Evolutionary conservation across 2,797 vertebrate genomes (phyloP), one percentile per base, ranked within the genome.

Genomic region (Rhynchotus rufescens): DNA sequence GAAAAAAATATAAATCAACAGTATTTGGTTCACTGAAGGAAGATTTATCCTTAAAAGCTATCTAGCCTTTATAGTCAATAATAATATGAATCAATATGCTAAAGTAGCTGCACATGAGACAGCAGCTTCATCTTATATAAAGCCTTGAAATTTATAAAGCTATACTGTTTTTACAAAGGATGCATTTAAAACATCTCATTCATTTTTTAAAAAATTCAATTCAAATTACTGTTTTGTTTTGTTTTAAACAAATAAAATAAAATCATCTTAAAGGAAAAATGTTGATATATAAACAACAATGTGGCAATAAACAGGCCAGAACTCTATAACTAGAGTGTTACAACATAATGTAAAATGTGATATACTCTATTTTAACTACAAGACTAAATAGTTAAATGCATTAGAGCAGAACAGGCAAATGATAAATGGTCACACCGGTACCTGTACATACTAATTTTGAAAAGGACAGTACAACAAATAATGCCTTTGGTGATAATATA

Each of bases 371-470:
- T 90, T 78, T 72, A 32, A 25, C 25, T 89, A 32, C 49, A 34
- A 67, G 74, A 67, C 15, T 83, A 80, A 71, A 62, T 22, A 89
- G 81, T 89, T 89, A 90, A 94, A 79, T 45, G 21, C 65, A 49
- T 51, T 85, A 79, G 66, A 82, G 9, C 64, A 89, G n/a, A 84
- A 82, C 68, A 80, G 45, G 69, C 75, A 92, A 76, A 42, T 86
- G 64, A 96, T 52, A 93, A 84, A 95, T 54, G 15, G 64, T 40
- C 45, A 76, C 42, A 49, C 62, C 51, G 20, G 10, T 80, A 84
- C 32, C 26, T 64, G 49, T 44, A 87, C 72, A n/a, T 52, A 69
- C 44, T 85, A 76, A 57, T 74, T 84, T 67, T 34, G 17, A 45
- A 84, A 92, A 80, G 65, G 49, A 59, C 20, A 73, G 57, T 1